Evolutionary conservation across 1,140 invertebrate genomes (phyloP), one percentile per base, ranked within the genome.

Genomic region (Hydropsyche tenuis): DNA sequence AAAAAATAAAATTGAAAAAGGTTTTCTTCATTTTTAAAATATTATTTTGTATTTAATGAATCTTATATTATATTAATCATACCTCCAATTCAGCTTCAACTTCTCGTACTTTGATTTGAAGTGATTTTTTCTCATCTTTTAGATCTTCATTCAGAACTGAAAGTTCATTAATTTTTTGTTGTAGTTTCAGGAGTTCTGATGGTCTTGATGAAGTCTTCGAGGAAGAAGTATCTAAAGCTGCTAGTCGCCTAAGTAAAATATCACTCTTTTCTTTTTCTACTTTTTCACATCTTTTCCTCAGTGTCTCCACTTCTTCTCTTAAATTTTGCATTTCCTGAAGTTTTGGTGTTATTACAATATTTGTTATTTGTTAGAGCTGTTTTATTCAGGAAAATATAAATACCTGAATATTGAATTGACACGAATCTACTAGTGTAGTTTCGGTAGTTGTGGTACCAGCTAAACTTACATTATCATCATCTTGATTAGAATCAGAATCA

Each of bases 181-280:
- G 91, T 11, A 94, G 80, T 80, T 92, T 92, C 18, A 91, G 81
- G 1, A 89, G 89, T 81, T 92, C 90, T 5, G 89, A 89, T 20
- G 89, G 88, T 23, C 86, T 79, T 3, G 86, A 84, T 0, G 89
- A 87, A 1, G 89, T 91, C 72, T 90, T 89, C 78, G 89, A 89
- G 0, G 92, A 88, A n/a, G 88, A 86, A 0, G 90, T 89, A 75
- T 94, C 92, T 80, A 94, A 90, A 7, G 90, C 90, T 7, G 92
- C 88, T 51, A 95, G 81, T 73, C 92, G 86, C 76, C 93, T 84
- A 18, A 94, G 82, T 56, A 95, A 80, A 75, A 96, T 91, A 78
- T 96, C 94, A 79, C 91, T 94, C 79, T 96, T 96, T 80, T 96
- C 94, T 69, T 92, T 90, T 82, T 96, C 94, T 0, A 92, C 88